Conservation (phyloP, 2,888 invertebrate genomes). For the Eilema depressum region DNA sequence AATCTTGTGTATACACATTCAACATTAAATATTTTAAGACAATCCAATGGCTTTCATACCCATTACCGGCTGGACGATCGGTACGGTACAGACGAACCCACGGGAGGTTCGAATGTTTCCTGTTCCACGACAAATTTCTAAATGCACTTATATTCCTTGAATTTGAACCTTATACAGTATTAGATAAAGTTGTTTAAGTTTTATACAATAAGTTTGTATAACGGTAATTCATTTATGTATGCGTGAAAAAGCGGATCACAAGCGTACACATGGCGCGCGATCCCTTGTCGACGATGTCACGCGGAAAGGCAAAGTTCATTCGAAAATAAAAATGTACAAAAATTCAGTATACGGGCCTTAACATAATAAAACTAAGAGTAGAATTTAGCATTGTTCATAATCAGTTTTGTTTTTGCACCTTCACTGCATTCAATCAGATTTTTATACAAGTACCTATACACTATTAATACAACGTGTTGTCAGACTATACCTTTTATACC, state of each 20-base stretch:
- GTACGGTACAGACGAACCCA: conserved; percentile 36
- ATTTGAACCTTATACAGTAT: conserved; percentile 41
- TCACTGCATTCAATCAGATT: too few relatives aligned
- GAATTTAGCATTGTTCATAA: background rate
- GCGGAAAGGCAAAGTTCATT: conserved; percentile 61
- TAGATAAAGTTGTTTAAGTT: conserved; percentile 17
- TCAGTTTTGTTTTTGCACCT: background rate
- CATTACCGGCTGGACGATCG: conserved; percentile 42
- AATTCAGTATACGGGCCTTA: background rate
- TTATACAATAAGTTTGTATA: conserved; percentile 43
- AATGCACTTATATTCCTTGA: conserved; percentile 14
- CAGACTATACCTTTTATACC: too few relatives aligned
- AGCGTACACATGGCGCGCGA: conserved; percentile 58
- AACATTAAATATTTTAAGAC: conserved; percentile 59
- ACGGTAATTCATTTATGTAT: conserved; percentile 64
- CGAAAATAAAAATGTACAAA: conserved; percentile 45
- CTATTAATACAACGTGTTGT: too few relatives aligned
- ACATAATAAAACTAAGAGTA: background rate
- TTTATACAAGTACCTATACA: too few relatives aligned
- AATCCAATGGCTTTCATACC: conserved; percentile 53
- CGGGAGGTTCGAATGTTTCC: conserved; percentile 53
- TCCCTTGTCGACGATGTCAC: conserved; percentile 63
- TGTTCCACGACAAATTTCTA: conserved; percentile 29
- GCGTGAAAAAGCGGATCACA: conserved; percentile 65
- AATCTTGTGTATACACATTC: conserved; percentile 35